Evolutionary conservation across 1,140 invertebrate species (phyloP).

Genomic region (Hylaeus anthracinus): DNA sequence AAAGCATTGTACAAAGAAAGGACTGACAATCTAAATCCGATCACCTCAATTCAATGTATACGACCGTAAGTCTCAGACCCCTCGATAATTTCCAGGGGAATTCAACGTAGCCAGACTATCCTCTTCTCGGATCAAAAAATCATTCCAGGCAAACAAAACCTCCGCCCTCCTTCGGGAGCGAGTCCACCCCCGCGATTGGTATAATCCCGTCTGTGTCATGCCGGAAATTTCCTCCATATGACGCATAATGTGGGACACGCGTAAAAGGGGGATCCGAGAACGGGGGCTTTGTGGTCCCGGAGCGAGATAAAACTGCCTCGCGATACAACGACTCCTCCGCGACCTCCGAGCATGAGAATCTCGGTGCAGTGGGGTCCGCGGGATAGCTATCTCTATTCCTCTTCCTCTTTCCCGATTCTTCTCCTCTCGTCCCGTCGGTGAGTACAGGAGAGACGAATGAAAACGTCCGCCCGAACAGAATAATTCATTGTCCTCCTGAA

Average conservation of each 20-base stretch:
- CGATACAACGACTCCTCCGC: slow-evolving; percentile 45
- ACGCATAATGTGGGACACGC: slow-evolving; percentile 43
- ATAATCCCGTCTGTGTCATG: slow-evolving; percentile 46
- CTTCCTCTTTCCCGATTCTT: slow-evolving; percentile 44
- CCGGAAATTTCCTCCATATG: slow-evolving; percentile 56
- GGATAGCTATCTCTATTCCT: slow-evolving; percentile 25
- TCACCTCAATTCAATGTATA: too few relatives aligned
- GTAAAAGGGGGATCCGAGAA: not conserved
- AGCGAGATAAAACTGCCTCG: slow-evolving; percentile 54
- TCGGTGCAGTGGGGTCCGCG: slow-evolving; percentile 34
- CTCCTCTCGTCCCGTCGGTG: slow-evolving; percentile 11
- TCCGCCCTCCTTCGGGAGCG: too few relatives aligned
- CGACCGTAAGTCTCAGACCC: too few relatives aligned
- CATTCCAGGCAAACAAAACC: not conserved
- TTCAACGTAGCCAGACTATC: not conserved
- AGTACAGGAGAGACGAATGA: slow-evolving; percentile 65
- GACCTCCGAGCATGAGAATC: slow-evolving; percentile 16
- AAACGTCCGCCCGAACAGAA: slow-evolving; percentile 72
- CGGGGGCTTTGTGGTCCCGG: slow-evolving; percentile 24
- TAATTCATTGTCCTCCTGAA: slow-evolving; percentile 74
- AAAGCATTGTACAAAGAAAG: too few relatives aligned
- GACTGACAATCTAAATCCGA: too few relatives aligned
- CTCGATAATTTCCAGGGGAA: not conserved
- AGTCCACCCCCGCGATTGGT: slow-evolving; percentile 24
- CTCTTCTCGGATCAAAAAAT: not conserved